Percentiles rank a stretch among this genome's conserved stretches.
Evolutionary conservation across 1,140 invertebrate genomes (phyloP).

Genomic region (Wiebesia pumilae): DNA sequence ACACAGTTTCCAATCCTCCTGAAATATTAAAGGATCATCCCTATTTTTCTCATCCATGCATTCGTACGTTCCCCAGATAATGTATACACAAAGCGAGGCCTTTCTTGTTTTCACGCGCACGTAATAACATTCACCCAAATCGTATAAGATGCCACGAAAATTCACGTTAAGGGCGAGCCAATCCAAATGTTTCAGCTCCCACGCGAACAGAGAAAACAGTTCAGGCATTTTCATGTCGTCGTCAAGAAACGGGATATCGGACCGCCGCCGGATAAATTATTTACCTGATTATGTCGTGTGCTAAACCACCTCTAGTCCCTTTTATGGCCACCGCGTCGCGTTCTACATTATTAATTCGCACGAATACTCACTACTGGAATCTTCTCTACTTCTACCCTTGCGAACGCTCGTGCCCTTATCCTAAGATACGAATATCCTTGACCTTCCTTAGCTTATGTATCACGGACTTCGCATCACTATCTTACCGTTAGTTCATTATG

Average conservation of each 20-base stretch:
- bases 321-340: neutral
- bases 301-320: neutral
- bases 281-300: constrained; percentile 54
- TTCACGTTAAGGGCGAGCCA: constrained; percentile 2
- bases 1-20: neutral
- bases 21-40: constrained; percentile 38
- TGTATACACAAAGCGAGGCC: neutral
- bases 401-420: neutral
- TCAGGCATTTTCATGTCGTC: neutral
- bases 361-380: neutral
- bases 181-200: neutral
- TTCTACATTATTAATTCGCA: neutral
- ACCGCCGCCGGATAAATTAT: constrained; percentile 61
- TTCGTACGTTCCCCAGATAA: neutral
- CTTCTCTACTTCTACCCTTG: neutral
- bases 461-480: too few species aligned
- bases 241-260: neutral
- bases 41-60: too few species aligned
- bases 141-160: constrained; percentile 28
- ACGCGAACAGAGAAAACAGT: neutral
- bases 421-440: neutral
- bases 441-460: neutral
- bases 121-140: neutral
- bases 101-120: neutral
- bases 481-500: too few species aligned